phyloP scores from a whole-genome alignment of 2,888 invertebrate species.

The Pemphredon lugubris region DNA sequence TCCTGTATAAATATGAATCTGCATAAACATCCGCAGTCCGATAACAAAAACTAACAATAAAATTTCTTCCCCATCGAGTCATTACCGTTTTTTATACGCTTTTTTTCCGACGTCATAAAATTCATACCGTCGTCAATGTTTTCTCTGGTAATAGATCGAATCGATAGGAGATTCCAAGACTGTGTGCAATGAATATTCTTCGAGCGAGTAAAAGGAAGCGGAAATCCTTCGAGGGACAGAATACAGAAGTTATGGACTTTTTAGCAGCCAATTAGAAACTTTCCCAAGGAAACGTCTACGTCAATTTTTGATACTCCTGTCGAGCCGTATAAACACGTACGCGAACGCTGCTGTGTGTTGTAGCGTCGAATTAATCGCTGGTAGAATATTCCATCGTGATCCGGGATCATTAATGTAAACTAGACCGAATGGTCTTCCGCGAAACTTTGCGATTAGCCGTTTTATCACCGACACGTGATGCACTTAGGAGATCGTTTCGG shows the following conservation, averaged over 20 bases:
- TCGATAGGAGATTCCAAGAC: not conserved
- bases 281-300: constrained; percentile 19
- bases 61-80: too few relatives aligned
- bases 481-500: not conserved
- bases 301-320: constrained; percentile 25
- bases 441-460: constrained; percentile 15
- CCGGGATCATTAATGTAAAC: constrained; percentile 11
- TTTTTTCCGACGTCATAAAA: too few relatives aligned
- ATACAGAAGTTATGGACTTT: constrained; percentile 28
- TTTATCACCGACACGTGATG: not conserved
- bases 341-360: not conserved
- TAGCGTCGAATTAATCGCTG: constrained; percentile 32
- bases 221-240: constrained; percentile 30
- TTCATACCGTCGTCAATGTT: not conserved
- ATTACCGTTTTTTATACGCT: too few relatives aligned
- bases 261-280: constrained; percentile 43
- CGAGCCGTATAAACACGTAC: not conserved
- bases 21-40: too few relatives aligned
- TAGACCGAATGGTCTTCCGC: not conserved
- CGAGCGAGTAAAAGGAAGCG: constrained; percentile 22
- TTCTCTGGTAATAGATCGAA: not conserved
- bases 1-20: too few relatives aligned
- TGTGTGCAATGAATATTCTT: constrained; percentile 16
- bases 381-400: constrained; percentile 9
- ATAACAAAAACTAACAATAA: too few relatives aligned